Conservation (phyloP, 2,888 invertebrate species). For the Metallyticus violacea region DNA sequence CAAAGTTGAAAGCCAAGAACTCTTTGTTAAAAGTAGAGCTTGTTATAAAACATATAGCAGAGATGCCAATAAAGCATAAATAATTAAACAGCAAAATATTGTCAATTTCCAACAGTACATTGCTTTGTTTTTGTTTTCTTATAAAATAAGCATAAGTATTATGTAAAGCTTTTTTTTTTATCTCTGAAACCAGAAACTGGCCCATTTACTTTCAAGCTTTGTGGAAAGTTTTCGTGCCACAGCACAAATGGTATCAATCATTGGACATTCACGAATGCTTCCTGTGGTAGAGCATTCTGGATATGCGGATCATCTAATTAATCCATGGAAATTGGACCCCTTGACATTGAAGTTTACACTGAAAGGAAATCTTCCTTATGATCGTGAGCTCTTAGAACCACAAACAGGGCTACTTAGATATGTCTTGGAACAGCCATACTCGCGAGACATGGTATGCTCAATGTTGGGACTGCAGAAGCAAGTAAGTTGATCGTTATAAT, state of each 20-base stretch:
- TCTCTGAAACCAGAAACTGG: slow-evolving; percentile 62
- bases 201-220: slow-evolving; percentile 80
- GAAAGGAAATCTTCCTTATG: slow-evolving; percentile 82
- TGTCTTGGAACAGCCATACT: slow-evolving; percentile 92
- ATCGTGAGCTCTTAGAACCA: slow-evolving; percentile 80
- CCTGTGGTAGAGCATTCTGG: slow-evolving; percentile 91
- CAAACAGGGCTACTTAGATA: slow-evolving; percentile 85
- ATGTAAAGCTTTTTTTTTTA: not conserved
- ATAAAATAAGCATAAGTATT: too few species aligned
- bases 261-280: slow-evolving; percentile 84
- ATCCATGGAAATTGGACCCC: slow-evolving; percentile 91
- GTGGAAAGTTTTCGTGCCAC: slow-evolving; percentile 90
- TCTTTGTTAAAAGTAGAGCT: too few species aligned
- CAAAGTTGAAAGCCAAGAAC: too few species aligned
- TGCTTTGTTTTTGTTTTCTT: too few species aligned
- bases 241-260: slow-evolving; percentile 94
- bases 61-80: too few species aligned
- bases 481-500: slow-evolving; percentile 52
- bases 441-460: slow-evolving; percentile 92
- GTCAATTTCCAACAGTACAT: too few species aligned
- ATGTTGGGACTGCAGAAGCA: slow-evolving; percentile 94
- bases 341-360: slow-evolving; percentile 68
- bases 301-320: slow-evolving; percentile 83
- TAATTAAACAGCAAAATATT: too few species aligned
- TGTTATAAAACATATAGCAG: too few species aligned